Percentiles rank a stretch among this genome's conserved stretches.
phyloP scores from a whole-genome alignment of 1,140 invertebrate species.

The Chrysomallon squamiferum region DNA sequence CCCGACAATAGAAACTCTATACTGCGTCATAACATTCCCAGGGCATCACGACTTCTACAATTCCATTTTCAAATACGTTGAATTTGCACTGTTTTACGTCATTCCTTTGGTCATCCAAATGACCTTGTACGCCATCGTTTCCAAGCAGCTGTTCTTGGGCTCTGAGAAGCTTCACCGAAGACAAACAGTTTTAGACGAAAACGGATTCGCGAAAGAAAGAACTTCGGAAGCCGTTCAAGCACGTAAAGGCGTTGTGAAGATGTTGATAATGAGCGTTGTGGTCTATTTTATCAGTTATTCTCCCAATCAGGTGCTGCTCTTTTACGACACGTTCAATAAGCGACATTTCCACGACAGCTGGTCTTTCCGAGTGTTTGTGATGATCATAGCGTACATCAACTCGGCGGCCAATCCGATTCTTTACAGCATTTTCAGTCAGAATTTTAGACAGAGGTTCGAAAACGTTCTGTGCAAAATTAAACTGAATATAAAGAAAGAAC shows the following conservation, averaged over 20 bases:
- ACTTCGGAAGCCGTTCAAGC: conserved; percentile 54
- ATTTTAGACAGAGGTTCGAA: conserved; percentile 53
- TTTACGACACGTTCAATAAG: conserved; percentile 56
- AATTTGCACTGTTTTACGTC: conserved; percentile 60
- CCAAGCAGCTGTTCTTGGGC: conserved; percentile 52
- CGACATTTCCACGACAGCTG: conserved; percentile 55
- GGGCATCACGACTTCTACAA: conserved; percentile 31
- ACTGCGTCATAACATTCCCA: conserved; percentile 54
- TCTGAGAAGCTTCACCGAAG: conserved; percentile 41
- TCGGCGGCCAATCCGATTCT: conserved; percentile 63
- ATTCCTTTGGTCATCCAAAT: conserved; percentile 56
- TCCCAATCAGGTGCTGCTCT: conserved; percentile 57
- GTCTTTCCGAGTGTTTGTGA: conserved; percentile 58
- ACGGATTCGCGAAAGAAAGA: conserved; percentile 44
- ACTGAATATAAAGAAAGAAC: conserved; percentile 2
- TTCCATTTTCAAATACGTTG: conserved; percentile 57
- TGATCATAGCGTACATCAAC: conserved; percentile 57
- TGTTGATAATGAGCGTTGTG: conserved; percentile 61
- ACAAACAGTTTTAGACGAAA: conserved; percentile 36
- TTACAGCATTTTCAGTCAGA: conserved; percentile 63
- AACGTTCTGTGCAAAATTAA: conserved; percentile 18
- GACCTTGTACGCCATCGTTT: conserved; percentile 55
- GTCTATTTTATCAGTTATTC: conserved; percentile 64
- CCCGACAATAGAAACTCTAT: conserved; percentile 20
- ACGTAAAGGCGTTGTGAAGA: conserved; percentile 63